Base-by-base conservation (phyloP, 2,113 vertebrate species). In the Atlantisia rogersi region DNA sequence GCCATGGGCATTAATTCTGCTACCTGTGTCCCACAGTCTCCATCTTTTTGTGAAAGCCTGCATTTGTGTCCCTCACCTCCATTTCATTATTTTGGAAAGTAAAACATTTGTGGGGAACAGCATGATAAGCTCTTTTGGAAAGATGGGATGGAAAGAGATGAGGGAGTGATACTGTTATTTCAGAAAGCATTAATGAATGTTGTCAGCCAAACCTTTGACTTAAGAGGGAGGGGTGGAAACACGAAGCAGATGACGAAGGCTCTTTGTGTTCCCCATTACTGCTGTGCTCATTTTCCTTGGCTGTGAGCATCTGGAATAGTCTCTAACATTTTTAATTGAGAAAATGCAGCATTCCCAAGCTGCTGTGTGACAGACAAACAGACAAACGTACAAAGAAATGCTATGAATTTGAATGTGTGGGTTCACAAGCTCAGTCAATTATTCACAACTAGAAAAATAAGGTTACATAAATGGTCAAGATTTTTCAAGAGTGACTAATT, bases 371-470 rank as follows among this genome's bases (percentile, higher is more conserved):
- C 71, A 76, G 76, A 79, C 46, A 80, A 68, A 70, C 60, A 86
- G 86, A 92, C 2, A 9, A 92, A 89, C 74, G 40, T 87, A 87
- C 65, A 94, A 94, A 91, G 70, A 94, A 92, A 94, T 91, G 37
- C 74, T 53, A 50, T 95, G 80, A 92, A 77, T 82, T 95, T 91
- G 53, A 92, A 50, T 48, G 48, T 91, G 79, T 94, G 81, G 62
- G 62, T 90, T 95, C 90, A 50, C 37, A 68, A 89, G 84, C 88
- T 77, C 40, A 73, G 91, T 63, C 83, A 87, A 3, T 92, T 93
- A 95, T 87, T 94, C 83, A 86, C 56, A 87, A 87, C 55, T 52
- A 93, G 88, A 82, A 95, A 97, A 95, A 90, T 78, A 93, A 95
- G 31, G 62, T 94, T 94, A 89, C 44, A 91, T 76, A 94, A 95